Base-by-base conservation (phyloP, 2,113 vertebrate species). In the Isichthys henryi region DNA sequence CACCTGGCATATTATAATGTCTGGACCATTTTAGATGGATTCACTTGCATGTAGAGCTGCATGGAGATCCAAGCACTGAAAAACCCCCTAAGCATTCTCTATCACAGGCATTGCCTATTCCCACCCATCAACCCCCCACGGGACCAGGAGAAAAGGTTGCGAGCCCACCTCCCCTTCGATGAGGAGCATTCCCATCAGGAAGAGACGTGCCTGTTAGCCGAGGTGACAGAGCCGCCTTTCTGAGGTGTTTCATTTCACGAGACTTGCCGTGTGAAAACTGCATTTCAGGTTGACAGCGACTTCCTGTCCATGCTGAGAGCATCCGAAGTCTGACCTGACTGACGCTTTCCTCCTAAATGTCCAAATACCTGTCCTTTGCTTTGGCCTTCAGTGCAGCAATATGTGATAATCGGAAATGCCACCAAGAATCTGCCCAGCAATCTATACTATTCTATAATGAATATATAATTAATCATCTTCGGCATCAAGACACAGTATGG, bases 51-150 rank as follows among this genome's bases (percentile, higher is more conserved):
- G 13, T 74, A 3, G 15, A 19, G 11, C 70, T 80, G n/a, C 62
- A 70, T 19, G 35, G 31, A 80, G 35, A 17, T 19, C 6, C 3
- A 43, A 53, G 85, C 49, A 53, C 3, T 45, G 19, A 83, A 45
- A 83, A 49, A 70, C 45, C n/a, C n/a, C 7, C 2, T 8, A 74
- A 39, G 31, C 50, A 3, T 62, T 84, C 9, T 48, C 39, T 45
- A 23, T 48, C 43, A 2, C n/a, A 89, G 88, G 52, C 77, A 23
- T 3, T 89, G 88, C 39, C 88, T 58, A 17, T 84, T 89, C 15
- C 88, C 88, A 49, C 88, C 77, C 23, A 89, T 89, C 80, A 84
- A 31, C 66, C 9, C 39, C 23, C 39, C 88, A 10, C 49, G 45
- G 35, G 56, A 35, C 9, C 50, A 89, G 50, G 88, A 62, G 21